A percentile compares a stretch with the other conserved stretches of the same genome.
Evolutionary conservation across 2,888 invertebrate species (phyloP).

Genomic region (Campoplex nolae): DNA sequence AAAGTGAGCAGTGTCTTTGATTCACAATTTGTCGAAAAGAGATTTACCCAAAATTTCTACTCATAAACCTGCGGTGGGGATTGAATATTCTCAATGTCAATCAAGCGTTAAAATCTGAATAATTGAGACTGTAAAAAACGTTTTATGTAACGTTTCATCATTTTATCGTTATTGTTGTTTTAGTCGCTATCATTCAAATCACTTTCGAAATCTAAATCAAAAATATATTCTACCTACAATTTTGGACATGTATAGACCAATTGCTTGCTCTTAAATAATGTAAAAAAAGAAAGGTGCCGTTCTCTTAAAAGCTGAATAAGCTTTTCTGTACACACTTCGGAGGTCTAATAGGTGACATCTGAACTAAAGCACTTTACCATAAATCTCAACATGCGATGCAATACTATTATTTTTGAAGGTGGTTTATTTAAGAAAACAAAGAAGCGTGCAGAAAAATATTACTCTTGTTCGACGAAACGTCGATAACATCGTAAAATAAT

Average conservation of each 20-base stretch:
- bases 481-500: slow-evolving; percentile 36
- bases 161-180: neutral
- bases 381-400: neutral
- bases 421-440: slow-evolving; percentile 14
- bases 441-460: slow-evolving; percentile 20
- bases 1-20: neutral
- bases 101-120: neutral
- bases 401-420: slow-evolving; percentile 9
- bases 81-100: no score
- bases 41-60: no score
- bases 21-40: neutral
- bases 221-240: neutral
- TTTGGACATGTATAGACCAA: neutral
- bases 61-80: no score
- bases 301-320: neutral
- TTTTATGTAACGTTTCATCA: neutral
- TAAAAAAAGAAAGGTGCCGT: neutral
- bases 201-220: neutral
- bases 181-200: neutral
- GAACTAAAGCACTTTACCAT: neutral
- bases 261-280: neutral
- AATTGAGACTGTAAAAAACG: neutral
- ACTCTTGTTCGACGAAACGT: slow-evolving; percentile 9
- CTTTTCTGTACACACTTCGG: neutral
- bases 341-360: slow-evolving; percentile 6